Evolutionary conservation across 1,140 invertebrate genomes (phyloP).

Genomic region (Drosophila melanica): DNA sequence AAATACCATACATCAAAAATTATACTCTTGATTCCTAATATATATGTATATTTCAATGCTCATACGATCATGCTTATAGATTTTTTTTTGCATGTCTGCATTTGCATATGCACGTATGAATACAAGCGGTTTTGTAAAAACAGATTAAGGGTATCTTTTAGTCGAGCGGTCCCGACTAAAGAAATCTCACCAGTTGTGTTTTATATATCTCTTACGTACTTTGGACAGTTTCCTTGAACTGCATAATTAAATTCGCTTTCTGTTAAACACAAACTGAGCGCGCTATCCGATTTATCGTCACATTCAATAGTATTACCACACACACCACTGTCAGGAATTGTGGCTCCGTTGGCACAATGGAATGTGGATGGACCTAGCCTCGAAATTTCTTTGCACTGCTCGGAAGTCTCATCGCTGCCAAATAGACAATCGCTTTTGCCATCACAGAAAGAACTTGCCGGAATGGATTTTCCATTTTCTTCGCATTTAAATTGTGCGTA

Average conservation of each 20-base stretch:
- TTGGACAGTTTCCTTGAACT: background rate
- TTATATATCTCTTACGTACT: constrained; percentile 4
- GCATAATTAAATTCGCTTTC: background rate
- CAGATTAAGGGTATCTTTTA: too few relatives aligned
- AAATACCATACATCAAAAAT: too few relatives aligned
- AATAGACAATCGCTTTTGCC: background rate
- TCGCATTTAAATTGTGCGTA: background rate
- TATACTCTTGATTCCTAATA: too few relatives aligned
- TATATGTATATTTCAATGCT: too few relatives aligned
- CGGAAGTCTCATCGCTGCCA: constrained; percentile 27
- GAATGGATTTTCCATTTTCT: background rate
- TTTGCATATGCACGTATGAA: too few relatives aligned
- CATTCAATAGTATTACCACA: background rate
- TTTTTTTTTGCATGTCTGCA: too few relatives aligned
- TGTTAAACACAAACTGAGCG: background rate
- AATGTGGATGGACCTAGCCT: background rate
- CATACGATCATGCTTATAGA: too few relatives aligned
- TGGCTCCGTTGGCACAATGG: constrained; percentile 17
- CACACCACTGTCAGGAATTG: background rate
- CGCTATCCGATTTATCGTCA: constrained; percentile 29
- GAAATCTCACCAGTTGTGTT: too few relatives aligned
- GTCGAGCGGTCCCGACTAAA: too few relatives aligned
- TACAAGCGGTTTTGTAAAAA: too few relatives aligned
- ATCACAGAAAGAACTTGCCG: background rate
- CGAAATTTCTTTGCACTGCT: background rate